Base-by-base conservation (phyloP, 1,140 invertebrate genomes). In the Drosophila ercepeae region DNA sequence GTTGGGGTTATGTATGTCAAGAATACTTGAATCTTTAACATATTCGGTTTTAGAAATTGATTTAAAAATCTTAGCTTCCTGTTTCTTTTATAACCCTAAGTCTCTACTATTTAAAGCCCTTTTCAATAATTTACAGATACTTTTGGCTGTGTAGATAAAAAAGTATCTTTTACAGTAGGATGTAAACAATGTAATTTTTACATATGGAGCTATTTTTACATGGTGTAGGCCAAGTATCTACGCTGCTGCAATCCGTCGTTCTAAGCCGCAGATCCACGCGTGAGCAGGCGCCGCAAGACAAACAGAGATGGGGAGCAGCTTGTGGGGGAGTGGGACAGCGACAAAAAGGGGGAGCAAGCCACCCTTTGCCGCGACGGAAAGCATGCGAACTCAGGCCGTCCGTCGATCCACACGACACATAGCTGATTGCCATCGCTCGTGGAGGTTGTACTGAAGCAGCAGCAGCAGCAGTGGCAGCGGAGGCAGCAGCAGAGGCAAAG, bases 311-410 rank as follows among this genome's bases (percentile, higher is more conserved):
- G 46, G n/a, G n/a, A n/a, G 1, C 7, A 11, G 14, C 16, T 4
- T 3, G 44, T n/a, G 19, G 9, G 21, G 19, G 19, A 25, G 1
- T 11, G 29, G 19, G 54, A 4, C 16, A 42, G 36, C 9, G 11
- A 21, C 11, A 23, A 23, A 16, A 11, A 19, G 32, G 14, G 9
- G 13, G 19, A 14, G 21, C 11, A 39, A 29, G 36, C 18, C 63
- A 82, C 78, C 78, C 78, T 83, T 71, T 77, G 71, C 44, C 23
- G 23, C 44, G 42, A 44, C 45, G 57, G 52, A 46, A 63, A 68
- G 76, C 76, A 81, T 70, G 75, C 59, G 79, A 81, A 60, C 77
- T 48, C 57, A 46, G 63, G 69, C 76, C 74, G 65, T 55, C 77
- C 45, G 34, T 21, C 27, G 25, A 74, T 65, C 58, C 48, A 64